A percentile compares a stretch with the other conserved stretches of the same genome.
Evolutionary conservation across 2,888 invertebrate species (phyloP).

Genomic region (Neoscelio sp.): DNA sequence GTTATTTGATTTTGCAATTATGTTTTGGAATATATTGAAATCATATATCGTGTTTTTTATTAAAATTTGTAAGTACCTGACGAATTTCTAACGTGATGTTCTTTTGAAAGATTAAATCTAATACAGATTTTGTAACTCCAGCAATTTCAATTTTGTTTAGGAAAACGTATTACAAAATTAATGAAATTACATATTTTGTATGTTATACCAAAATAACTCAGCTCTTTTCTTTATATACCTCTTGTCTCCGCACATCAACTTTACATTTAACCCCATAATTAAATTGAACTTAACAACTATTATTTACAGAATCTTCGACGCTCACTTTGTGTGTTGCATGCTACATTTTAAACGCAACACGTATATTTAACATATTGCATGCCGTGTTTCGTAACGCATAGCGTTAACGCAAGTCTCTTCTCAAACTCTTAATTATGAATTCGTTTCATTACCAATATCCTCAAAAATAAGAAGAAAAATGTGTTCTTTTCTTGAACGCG

Average conservation of each 20-base stretch:
- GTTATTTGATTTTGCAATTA: no score
- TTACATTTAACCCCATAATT: slow-evolving; percentile 26
- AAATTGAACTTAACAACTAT: slow-evolving; percentile 41
- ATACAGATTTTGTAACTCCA: no score
- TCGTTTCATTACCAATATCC: slow-evolving; percentile 21
- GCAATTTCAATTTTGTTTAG: no score
- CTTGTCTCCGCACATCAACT: background rate
- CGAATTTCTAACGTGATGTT: no score
- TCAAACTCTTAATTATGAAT: background rate
- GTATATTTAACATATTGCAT: slow-evolving; percentile 28
- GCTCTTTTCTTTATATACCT: background rate
- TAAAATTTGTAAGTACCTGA: no score
- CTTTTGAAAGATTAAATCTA: no score
- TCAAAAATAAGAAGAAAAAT: slow-evolving; percentile 5
- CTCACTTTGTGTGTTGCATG: slow-evolving; percentile 19
- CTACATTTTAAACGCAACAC: slow-evolving; percentile 26
- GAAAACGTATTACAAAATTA: no score
- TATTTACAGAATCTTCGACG: slow-evolving; percentile 25
- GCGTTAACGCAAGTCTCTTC: slow-evolving; percentile 25
- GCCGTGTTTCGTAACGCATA: no score
- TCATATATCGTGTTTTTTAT: no score
- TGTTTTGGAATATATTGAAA: no score
- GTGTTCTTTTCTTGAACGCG: background rate
- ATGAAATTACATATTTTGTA: no score
- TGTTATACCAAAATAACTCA: background rate